Evolutionary conservation across 2,888 invertebrate genomes (phyloP), one percentile per base, ranked within the genome.

Genomic region (Cheilosia scutellata): DNA sequence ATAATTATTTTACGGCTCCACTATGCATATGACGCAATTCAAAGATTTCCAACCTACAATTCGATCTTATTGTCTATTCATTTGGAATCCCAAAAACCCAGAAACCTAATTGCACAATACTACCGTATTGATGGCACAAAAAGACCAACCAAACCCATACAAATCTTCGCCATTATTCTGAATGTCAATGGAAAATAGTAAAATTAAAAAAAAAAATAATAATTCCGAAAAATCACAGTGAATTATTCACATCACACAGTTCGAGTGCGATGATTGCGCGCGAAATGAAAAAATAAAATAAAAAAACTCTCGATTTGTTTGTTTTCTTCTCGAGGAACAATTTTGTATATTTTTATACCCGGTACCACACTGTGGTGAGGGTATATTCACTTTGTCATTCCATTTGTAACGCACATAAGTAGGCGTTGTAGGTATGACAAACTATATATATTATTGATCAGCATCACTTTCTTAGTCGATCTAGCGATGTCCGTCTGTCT

Each of bases 171-270:
- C 55, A 31, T 57, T 57, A 70, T 47, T 44, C 53, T 29, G 55
- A 55, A 44, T 55, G 55, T 31, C 31, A 68, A 68, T 68, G 6
- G 68, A 44, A 20, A 44, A 27, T 20, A 44, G 16, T 2, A 9
- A 31, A 33, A 55, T 65, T 27, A 31, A 65, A 13, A 44, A 2
- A 6, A 40, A 27, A 60, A 58, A 37, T 31, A 40, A 49, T 13
- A 51, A 4, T 4, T 20, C 29, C 13, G 16, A 37, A 51, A 47
- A 44, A 33, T 63, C 40, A 9, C 31, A 63, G 75, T 55, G 57
- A 82, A 82, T 82, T 68, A 82, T 82, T 82, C 80, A 70, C 62
- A 55, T 75, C 80, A 82, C 80, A 82, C 62, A 65, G 42, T 37
- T 47, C 47, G 16, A 47, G 62, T 20, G 40, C n/a, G n/a, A 55